A percentile compares a stretch with the other conserved stretches of the same genome.
Evolutionary conservation across 2,888 invertebrate genomes (phyloP).

Genomic region (Electrophaes corylata): DNA sequence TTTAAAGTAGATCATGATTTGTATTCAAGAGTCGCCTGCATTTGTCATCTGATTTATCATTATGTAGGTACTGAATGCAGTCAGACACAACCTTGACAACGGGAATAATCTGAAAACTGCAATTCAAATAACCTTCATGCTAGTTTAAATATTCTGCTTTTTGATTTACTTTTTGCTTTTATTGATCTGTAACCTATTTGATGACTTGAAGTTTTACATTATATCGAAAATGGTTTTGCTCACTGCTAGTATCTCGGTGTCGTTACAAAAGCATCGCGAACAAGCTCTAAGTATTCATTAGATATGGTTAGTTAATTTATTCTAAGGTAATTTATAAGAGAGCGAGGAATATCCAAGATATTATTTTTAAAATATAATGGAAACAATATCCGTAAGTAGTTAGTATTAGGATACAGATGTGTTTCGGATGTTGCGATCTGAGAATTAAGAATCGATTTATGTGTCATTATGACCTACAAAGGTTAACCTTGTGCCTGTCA

Average conservation of each 20-base stretch:
- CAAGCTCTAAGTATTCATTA: slow-evolving; percentile 79
- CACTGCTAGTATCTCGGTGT: slow-evolving; percentile 69
- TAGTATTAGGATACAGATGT: slow-evolving; percentile 65
- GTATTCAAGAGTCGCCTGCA: slow-evolving; percentile 38
- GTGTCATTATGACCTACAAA: not conserved
- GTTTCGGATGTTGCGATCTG: slow-evolving; percentile 66
- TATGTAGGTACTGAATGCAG: slow-evolving; percentile 28
- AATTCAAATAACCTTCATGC: slow-evolving; percentile 21
- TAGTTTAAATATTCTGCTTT: slow-evolving; percentile 23
- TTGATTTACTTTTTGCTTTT: slow-evolving; percentile 10
- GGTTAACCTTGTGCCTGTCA: not conserved
- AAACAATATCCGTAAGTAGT: slow-evolving; percentile 61
- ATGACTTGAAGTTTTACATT: not conserved
- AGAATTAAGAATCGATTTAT: slow-evolving; percentile 15
- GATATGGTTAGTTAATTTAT: slow-evolving; percentile 79
- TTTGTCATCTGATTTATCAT: slow-evolving; percentile 36
- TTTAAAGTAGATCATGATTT: slow-evolving; percentile 32
- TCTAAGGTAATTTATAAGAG: slow-evolving; percentile 74
- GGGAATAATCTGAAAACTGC: slow-evolving; percentile 29
- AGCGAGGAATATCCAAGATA: slow-evolving; percentile 82
- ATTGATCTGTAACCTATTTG: slow-evolving; percentile 11
- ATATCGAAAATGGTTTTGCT: slow-evolving; percentile 59
- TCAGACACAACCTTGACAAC: slow-evolving; percentile 33
- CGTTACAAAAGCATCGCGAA: slow-evolving; percentile 57
- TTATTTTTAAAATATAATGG: slow-evolving; percentile 67